A percentile compares a stretch with the other conserved stretches of the same genome.
Evolutionary conservation across 2,113 vertebrate genomes (phyloP).

Genomic region (Charadrius vociferus): DNA sequence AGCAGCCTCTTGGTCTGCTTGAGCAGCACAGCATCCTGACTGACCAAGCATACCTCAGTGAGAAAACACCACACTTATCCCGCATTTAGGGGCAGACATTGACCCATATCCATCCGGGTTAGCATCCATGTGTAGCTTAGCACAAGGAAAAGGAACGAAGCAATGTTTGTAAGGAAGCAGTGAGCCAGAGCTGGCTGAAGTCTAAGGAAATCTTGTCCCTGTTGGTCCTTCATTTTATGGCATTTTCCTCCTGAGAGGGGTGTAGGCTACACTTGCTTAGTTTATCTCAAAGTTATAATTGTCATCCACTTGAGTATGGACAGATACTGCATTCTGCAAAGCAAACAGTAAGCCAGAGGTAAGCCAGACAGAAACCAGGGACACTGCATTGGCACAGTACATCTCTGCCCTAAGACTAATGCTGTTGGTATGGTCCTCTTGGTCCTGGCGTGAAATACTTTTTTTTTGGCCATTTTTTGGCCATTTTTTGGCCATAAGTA

Average conservation of each 20-base stretch:
- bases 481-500: not conserved
- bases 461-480: not conserved
- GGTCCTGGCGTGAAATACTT: not conserved
- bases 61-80: not conserved
- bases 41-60: not conserved
- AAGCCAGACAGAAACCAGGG: not conserved
- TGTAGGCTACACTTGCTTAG: not conserved
- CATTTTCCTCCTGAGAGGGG: not conserved
- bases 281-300: not conserved
- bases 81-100: not conserved
- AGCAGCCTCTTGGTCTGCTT: not conserved
- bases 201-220: not conserved
- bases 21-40: not conserved
- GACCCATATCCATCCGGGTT: not conserved
- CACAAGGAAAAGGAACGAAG: not conserved
- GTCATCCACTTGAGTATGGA: not conserved
- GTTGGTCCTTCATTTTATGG: not conserved
- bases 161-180: not conserved
- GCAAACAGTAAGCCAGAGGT: not conserved
- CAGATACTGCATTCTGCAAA: not conserved
- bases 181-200: not conserved
- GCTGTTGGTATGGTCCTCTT: not conserved
- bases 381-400: not conserved
- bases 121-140: not conserved
- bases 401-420: not conserved